Conservation (phyloP, 2,797 vertebrate genomes). For the Thaleichthys pacificus region DNA sequence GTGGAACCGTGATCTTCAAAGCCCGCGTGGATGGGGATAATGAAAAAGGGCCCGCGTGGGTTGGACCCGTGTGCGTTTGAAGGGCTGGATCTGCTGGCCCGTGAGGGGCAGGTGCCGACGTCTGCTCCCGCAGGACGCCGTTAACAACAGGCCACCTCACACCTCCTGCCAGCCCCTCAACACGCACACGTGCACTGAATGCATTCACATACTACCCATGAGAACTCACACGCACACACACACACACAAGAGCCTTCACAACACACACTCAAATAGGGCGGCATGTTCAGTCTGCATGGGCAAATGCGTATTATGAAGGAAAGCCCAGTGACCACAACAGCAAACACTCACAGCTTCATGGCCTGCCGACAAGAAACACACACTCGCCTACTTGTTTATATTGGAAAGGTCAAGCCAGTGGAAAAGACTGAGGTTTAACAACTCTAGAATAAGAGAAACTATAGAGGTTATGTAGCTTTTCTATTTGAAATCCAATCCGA, state of each 20-base stretch:
- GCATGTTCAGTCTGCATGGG: neutral
- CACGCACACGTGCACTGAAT: neutral
- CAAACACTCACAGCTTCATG: neutral
- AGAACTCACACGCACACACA: neutral
- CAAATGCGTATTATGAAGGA: neutral
- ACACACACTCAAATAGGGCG: neutral
- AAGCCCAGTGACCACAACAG: neutral
- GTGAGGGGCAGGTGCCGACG: conserved; percentile 7
- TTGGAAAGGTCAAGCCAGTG: no score
- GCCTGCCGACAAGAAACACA: no score
- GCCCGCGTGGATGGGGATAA: conserved; percentile 12
- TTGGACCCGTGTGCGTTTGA: neutral
- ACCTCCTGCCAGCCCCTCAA: neutral
- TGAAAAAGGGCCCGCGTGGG: neutral
- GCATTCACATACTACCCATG: neutral
- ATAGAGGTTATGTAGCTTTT: no score
- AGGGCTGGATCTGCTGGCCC: conserved; percentile 1
- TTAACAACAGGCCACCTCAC: conserved; percentile 9
- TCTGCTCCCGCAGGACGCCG: conserved; percentile 12
- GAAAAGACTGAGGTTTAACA: no score
- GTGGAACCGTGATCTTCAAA: conserved; percentile 44
- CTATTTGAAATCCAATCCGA: no score
- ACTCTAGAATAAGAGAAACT: no score
- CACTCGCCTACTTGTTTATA: no score
- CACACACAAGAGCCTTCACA: neutral